phyloP scores from a whole-genome alignment of 1,140 invertebrate genomes.

The Diabrotica virgifera region DNA sequence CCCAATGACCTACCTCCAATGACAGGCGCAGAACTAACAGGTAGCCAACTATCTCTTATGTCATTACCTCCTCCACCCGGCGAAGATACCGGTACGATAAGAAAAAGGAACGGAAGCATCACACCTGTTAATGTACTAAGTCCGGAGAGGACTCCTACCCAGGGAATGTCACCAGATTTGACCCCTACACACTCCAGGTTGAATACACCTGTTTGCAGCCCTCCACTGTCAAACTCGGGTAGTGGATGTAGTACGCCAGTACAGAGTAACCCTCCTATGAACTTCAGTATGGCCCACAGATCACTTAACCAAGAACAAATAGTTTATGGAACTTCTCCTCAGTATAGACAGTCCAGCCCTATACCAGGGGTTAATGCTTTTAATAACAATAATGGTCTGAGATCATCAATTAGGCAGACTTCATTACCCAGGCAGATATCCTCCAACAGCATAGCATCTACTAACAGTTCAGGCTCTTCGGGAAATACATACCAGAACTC shows the following conservation, averaged over 20 bases:
- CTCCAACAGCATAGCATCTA: slow-evolving; percentile 40
- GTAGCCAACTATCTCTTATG: slow-evolving; percentile 63
- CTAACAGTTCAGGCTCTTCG: slow-evolving; percentile 36
- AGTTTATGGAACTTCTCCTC: slow-evolving; percentile 38
- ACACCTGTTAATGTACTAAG: slow-evolving; percentile 43
- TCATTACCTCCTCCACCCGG: slow-evolving; percentile 66
- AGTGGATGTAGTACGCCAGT: slow-evolving; percentile 44
- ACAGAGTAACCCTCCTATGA: slow-evolving; percentile 35
- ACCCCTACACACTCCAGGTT: slow-evolving; percentile 48
- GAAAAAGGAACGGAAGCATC: slow-evolving; percentile 40
- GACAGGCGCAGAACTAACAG: slow-evolving; percentile 60
- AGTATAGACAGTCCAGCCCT: slow-evolving; percentile 36
- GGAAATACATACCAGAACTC: slow-evolving; percentile 46
- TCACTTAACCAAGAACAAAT: slow-evolving; percentile 25
- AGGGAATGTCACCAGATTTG: slow-evolving; percentile 45
- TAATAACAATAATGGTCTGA: slow-evolving; percentile 37
- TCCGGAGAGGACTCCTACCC: slow-evolving; percentile 45
- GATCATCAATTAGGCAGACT: slow-evolving; percentile 41
- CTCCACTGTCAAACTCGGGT: slow-evolving; percentile 49
- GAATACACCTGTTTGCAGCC: slow-evolving; percentile 51
- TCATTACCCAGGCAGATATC: slow-evolving; percentile 43
- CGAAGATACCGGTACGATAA: slow-evolving; percentile 50
- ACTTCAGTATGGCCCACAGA: slow-evolving; percentile 34
- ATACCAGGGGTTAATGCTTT: slow-evolving; percentile 33
- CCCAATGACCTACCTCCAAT: slow-evolving; percentile 60